Conservation (phyloP, 2,113 vertebrate species). For the Ictidomys tridecemlineatus region DNA sequence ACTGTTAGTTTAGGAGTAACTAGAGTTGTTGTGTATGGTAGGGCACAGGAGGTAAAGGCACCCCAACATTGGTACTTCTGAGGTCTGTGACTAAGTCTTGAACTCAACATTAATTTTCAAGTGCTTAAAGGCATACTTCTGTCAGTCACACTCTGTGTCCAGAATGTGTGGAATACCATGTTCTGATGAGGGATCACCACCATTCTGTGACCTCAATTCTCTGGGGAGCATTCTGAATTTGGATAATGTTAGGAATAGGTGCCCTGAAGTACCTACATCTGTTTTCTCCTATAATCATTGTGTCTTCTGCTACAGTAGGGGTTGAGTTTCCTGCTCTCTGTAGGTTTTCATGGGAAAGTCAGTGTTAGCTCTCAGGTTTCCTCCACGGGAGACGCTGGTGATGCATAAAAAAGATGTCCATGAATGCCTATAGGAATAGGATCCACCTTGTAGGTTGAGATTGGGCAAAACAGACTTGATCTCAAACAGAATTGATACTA, state of each 20-base stretch:
- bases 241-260: neutral
- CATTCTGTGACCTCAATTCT: accelerated
- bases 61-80: neutral
- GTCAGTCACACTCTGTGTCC: neutral
- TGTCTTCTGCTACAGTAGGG: neutral
- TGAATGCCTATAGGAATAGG: neutral
- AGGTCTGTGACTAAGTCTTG: neutral
- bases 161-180: too few species aligned
- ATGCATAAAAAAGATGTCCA: neutral
- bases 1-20: neutral
- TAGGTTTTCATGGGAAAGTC: neutral
- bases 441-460: neutral
- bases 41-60: neutral
- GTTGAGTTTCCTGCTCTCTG: neutral
- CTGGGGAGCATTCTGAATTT: neutral
- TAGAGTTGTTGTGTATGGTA: neutral
- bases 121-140: neutral
- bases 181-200: neutral
- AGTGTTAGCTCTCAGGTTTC: neutral
- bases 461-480: neutral
- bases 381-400: neutral
- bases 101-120: neutral
- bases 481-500: neutral
- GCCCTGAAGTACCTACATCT: neutral
- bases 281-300: accelerated